phyloP scores from a whole-genome alignment of 2,888 invertebrate genomes.

The Rugalucina vietnamica region DNA sequence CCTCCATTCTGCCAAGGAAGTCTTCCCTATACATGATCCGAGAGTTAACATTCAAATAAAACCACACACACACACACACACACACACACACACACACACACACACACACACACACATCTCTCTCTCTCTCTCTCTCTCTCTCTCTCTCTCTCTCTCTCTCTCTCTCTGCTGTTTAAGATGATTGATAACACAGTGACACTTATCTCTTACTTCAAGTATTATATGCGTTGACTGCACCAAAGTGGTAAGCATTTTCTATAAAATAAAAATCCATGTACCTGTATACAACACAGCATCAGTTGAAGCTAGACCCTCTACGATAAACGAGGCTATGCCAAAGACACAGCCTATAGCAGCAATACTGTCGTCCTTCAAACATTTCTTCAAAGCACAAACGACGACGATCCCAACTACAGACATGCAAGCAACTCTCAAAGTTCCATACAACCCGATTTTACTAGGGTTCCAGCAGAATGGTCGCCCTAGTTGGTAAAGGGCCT shows the following conservation, averaged over 20 bases:
- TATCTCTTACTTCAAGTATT: too few species aligned
- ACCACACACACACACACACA: too few species aligned
- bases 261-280: too few species aligned
- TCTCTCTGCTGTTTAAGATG: too few species aligned
- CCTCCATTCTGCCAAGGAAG: too few species aligned
- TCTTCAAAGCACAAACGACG: constrained; percentile 52
- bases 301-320: constrained; percentile 61
- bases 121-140: too few species aligned
- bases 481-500: constrained; percentile 65
- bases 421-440: constrained; percentile 29
- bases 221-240: too few species aligned
- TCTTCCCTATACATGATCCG: too few species aligned
- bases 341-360: constrained; percentile 53
- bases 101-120: neutral
- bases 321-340: constrained; percentile 30
- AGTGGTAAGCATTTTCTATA: too few species aligned
- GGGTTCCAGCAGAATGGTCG: constrained; percentile 68
- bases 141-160: neutral
- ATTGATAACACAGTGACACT: too few species aligned
- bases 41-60: too few species aligned
- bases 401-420: constrained; percentile 48
- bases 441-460: constrained; percentile 63
- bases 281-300: constrained; percentile 51
- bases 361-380: constrained; percentile 54
- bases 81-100: neutral